Percentiles rank a stretch among this genome's conserved stretches.
These are phyloP conservation scores for Andrena chrysosceles DNA, from an alignment of 2,888 invertebrate species.

Conservation along the genomic window DNA sequence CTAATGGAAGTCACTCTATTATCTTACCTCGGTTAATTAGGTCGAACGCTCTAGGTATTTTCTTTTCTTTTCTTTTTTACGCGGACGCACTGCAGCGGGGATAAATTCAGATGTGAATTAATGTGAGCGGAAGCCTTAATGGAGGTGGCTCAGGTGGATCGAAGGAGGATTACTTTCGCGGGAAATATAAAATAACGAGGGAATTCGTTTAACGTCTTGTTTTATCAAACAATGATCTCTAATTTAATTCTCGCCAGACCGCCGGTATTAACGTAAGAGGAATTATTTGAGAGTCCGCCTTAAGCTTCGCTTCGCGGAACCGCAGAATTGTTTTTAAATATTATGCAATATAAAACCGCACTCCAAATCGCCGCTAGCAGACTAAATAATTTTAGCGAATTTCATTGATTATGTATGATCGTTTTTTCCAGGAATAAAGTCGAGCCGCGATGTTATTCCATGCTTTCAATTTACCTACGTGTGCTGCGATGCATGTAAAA, in stretches of 20 bases:
- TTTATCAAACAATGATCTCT: conserved; percentile 15
- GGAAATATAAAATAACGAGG: conserved; percentile 37
- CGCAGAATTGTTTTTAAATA: background rate
- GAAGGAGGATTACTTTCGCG: conserved; percentile 38
- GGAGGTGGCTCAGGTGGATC: conserved; percentile 27
- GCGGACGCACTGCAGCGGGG: conserved; percentile 5
- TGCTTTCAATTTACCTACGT: no score
- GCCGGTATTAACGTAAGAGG: no score
- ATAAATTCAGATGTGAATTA: conserved; percentile 57
- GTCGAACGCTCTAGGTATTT: conserved; percentile 49
- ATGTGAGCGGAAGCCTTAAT: conserved; percentile 36
- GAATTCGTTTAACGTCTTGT: conserved; percentile 18
- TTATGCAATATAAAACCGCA: background rate
- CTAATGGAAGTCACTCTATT: conserved; percentile 63
- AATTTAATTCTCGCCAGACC: conserved; percentile 7
- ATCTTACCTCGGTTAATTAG: conserved; percentile 60
- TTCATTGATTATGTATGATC: no score
- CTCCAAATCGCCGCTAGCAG: background rate
- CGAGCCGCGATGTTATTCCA: no score
- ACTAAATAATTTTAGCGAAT: no score
- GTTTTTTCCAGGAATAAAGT: no score
- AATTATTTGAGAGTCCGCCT: background rate
- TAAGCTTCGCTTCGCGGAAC: background rate
- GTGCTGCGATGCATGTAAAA: no score
- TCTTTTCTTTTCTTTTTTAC: background rate